phyloP scores from a whole-genome alignment of 1,140 invertebrate genomes.

The Drosophila nigrodunni region DNA sequence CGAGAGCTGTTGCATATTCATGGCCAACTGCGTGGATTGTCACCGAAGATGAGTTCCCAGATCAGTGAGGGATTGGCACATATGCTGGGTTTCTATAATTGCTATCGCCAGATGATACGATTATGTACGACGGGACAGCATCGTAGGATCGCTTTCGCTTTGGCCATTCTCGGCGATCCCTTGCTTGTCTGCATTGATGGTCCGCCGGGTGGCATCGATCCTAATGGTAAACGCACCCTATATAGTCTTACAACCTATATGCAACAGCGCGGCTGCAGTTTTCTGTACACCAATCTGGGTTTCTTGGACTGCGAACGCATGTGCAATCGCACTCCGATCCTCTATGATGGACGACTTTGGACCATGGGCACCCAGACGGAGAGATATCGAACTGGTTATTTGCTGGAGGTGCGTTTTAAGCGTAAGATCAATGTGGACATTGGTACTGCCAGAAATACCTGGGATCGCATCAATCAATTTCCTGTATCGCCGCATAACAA shows the following conservation, averaged over 20 bases:
- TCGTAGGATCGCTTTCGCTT: conserved; percentile 94
- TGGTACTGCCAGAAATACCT: conserved; percentile 44
- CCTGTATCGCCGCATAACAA: conserved; percentile 62
- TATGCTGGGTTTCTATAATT: conserved; percentile 45
- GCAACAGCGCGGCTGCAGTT: conserved; percentile 83
- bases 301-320: conserved; percentile 93
- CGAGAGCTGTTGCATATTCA: conserved; percentile 40
- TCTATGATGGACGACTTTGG: conserved; percentile 91
- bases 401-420: conserved; percentile 68
- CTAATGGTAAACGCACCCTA: conserved; percentile 90
- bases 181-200: conserved; percentile 54
- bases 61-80: conserved; percentile 40
- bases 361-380: conserved; percentile 88
- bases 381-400: conserved; percentile 81
- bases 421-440: conserved; percentile 60
- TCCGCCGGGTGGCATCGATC: conserved; percentile 92
- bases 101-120: conserved; percentile 19
- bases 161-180: conserved; percentile 94
- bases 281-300: conserved; percentile 90
- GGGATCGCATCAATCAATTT: conserved; percentile 67
- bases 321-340: conserved; percentile 91
- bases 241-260: conserved; percentile 87
- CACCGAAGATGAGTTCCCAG: not conserved
- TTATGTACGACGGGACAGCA: conserved; percentile 92
- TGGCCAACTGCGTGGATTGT: conserved; percentile 39